phyloP scores from a whole-genome alignment of 2,888 invertebrate species.

The Drosophila neonasuta region DNA sequence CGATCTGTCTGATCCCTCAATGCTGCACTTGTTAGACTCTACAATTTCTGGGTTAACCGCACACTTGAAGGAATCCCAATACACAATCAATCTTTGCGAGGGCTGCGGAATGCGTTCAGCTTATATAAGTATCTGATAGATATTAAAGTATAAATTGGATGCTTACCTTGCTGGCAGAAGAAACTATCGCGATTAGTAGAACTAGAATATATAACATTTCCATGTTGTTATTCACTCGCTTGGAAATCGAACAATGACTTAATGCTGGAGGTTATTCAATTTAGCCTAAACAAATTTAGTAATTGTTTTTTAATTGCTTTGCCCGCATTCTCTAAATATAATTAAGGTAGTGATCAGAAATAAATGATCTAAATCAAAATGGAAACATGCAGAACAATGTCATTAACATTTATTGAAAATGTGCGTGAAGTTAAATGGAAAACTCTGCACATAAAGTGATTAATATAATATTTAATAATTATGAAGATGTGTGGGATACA shows the following conservation, averaged over 20 bases:
- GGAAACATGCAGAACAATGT: no score
- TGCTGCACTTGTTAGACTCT: slow-evolving; percentile 4
- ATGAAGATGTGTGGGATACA: no score
- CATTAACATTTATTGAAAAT: no score
- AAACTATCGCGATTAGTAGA: background rate
- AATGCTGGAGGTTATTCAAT: background rate
- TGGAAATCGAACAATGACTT: background rate
- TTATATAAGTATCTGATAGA: background rate
- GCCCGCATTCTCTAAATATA: background rate
- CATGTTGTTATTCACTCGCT: background rate
- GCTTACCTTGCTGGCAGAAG: background rate
- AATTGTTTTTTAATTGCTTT: slow-evolving; percentile 12
- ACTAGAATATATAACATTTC: background rate
- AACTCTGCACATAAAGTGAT: no score
- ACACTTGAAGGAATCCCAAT: slow-evolving; percentile 11
- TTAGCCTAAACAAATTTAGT: background rate
- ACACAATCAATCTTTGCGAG: background rate
- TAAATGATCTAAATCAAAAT: background rate
- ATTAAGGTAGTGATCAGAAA: background rate
- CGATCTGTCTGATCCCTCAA: background rate
- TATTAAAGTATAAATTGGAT: background rate
- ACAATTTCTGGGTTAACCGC: slow-evolving; percentile 1
- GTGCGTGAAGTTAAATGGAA: no score
- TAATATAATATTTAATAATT: no score
- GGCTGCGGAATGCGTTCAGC: background rate